Percentiles rank a stretch among this genome's conserved stretches.
Conservation (phyloP, 2,888 invertebrate species). For the Cactoblastis cactorum region DNA sequence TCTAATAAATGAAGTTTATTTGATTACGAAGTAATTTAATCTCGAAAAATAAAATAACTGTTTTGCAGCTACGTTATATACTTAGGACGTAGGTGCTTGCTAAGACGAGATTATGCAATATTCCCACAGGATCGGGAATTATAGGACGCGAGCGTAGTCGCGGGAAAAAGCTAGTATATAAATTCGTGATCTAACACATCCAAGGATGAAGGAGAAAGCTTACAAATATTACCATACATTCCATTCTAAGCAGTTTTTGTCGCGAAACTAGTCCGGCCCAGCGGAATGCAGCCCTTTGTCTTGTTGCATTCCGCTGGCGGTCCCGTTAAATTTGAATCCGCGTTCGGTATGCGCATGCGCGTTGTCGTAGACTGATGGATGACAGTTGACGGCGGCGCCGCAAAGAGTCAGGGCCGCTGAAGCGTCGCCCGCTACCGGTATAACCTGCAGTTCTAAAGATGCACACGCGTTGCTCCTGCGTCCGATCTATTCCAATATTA, state of each 20-base stretch:
- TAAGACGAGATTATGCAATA: too few species aligned
- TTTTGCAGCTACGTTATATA: too few species aligned
- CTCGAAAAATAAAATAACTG: too few species aligned
- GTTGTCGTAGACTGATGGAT: slow-evolving; percentile 76
- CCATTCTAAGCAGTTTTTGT: slow-evolving; percentile 63
- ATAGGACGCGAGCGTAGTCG: too few species aligned
- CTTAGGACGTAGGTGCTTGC: too few species aligned
- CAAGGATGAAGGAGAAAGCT: slow-evolving; percentile 16
- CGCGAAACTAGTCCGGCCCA: slow-evolving; percentile 42
- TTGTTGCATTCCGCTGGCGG: slow-evolving; percentile 63
- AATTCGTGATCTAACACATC: neutral
- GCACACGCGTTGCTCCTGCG: too few species aligned
- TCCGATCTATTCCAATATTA: too few species aligned
- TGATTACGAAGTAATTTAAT: too few species aligned
- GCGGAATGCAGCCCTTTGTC: slow-evolving; percentile 57
- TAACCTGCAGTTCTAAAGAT: slow-evolving; percentile 46
- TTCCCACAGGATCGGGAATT: too few species aligned
- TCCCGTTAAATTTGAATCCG: slow-evolving; percentile 76
- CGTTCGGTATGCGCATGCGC: slow-evolving; percentile 63
- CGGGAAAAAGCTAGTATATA: too few species aligned
- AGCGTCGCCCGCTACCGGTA: slow-evolving; percentile 27
- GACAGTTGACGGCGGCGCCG: slow-evolving; percentile 74
- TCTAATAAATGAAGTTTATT: too few species aligned
- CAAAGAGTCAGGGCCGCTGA: slow-evolving; percentile 49
- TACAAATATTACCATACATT: slow-evolving; percentile 49